Evolutionary conservation across 2,113 vertebrate genomes (phyloP).

Genomic region (Opisthocomus hoazin): DNA sequence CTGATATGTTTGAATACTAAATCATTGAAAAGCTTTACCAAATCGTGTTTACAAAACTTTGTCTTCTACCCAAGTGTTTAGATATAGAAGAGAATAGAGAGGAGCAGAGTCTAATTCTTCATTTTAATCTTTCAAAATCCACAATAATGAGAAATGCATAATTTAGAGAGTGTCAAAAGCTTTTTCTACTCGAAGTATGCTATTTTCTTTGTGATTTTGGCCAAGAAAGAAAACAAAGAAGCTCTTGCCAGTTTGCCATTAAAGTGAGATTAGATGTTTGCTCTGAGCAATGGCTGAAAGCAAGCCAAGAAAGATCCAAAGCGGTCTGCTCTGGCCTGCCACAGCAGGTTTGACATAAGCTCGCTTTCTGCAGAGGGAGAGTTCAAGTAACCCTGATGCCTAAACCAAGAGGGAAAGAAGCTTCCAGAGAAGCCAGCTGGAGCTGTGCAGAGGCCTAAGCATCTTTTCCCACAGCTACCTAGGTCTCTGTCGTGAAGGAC

Average conservation of each 20-base stretch:
- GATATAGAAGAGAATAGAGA: neutral
- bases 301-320: neutral
- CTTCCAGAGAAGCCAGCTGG: neutral
- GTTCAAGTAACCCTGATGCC: neutral
- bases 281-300: neutral
- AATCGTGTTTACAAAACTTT: neutral
- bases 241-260: neutral
- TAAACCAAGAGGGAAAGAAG: neutral
- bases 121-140: slow-evolving; percentile 8
- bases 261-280: neutral
- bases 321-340: neutral
- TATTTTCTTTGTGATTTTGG: neutral
- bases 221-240: neutral
- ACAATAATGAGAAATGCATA: neutral
- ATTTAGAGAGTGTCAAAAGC: neutral
- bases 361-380: neutral
- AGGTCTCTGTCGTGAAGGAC: neutral
- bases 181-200: neutral
- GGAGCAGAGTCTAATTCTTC: neutral
- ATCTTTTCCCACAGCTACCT: neutral
- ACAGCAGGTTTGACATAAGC: neutral
- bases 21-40: slow-evolving; percentile 6
- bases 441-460: neutral
- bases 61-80: neutral
- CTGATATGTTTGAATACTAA: neutral